These are phyloP conservation scores for Catharus ustulatus DNA, from an alignment of 2,797 vertebrate species.

Conservation along the genomic window DNA sequence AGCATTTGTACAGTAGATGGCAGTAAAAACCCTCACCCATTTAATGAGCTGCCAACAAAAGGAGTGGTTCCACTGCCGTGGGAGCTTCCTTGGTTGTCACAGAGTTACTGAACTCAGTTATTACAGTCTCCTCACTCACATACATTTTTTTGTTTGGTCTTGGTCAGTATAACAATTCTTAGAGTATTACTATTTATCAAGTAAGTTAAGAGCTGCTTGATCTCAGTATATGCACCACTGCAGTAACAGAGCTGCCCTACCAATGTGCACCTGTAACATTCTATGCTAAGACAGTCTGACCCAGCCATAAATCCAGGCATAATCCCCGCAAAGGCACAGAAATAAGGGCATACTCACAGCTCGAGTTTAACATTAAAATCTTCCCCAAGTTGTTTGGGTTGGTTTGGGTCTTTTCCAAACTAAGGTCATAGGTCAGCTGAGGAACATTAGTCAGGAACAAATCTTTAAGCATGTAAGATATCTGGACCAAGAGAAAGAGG, in stretches of 20 bases:
- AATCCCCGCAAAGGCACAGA: not conserved
- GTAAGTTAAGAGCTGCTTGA: not conserved
- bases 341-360: not conserved
- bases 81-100: not conserved
- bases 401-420: not conserved
- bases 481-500: not conserved
- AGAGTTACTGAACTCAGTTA: not conserved
- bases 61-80: not conserved
- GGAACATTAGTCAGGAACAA: not conserved
- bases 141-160: not conserved
- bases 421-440: not conserved
- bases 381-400: not conserved
- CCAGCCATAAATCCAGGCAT: not conserved
- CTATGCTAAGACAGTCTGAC: not conserved
- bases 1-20: conserved; percentile 63
- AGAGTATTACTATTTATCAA: not conserved
- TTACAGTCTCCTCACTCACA: not conserved
- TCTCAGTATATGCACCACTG: not conserved
- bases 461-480: not conserved
- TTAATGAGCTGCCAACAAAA: not conserved
- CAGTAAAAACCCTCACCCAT: conserved; percentile 23
- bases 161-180: not conserved
- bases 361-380: not conserved
- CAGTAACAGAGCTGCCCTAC: not conserved
- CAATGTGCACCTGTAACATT: not conserved